Evolutionary conservation across 2,888 invertebrate species (phyloP).

Genomic region (Cyrtodaria siliqua): DNA sequence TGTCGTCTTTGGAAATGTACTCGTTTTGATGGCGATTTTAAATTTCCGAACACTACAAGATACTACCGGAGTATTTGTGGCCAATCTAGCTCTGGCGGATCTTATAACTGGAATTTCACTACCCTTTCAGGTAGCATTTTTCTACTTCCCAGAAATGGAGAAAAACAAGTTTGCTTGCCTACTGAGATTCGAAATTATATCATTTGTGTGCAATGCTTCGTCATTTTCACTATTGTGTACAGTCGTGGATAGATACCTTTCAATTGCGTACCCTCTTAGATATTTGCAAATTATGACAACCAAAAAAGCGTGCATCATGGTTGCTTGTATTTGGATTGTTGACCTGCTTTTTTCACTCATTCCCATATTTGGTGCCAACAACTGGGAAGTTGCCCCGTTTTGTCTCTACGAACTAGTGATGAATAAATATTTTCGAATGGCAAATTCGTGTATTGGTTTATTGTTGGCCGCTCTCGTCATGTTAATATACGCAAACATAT

Average conservation of each 20-base stretch:
- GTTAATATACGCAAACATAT: constrained; percentile 53
- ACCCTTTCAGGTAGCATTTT: constrained; percentile 68
- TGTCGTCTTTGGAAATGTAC: constrained; percentile 63
- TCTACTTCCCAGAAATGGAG: constrained; percentile 57
- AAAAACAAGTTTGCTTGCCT: too few relatives aligned
- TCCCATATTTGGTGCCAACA: too few relatives aligned
- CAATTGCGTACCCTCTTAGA: constrained; percentile 61
- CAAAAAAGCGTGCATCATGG: constrained; percentile 48
- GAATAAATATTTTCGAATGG: constrained; percentile 45
- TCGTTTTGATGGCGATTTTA: constrained; percentile 64
- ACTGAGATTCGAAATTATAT: too few relatives aligned
- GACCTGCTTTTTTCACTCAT: too few relatives aligned
- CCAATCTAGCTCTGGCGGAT: constrained; percentile 71
- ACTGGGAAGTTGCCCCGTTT: background rate
- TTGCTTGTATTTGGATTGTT: constrained; percentile 60
- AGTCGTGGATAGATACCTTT: constrained; percentile 65
- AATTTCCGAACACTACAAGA: constrained; percentile 63
- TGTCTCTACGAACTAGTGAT: too few relatives aligned
- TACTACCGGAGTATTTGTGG: too few relatives aligned
- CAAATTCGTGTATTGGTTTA: constrained; percentile 45
- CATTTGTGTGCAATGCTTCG: constrained; percentile 65
- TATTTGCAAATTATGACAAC: constrained; percentile 83
- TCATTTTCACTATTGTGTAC: constrained; percentile 64
- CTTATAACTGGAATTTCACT: constrained; percentile 65
- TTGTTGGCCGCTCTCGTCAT: constrained; percentile 58